These are phyloP conservation scores for Glaucomys volans DNA, from an alignment of 2,113 vertebrate species.

Conservation along the genomic window DNA sequence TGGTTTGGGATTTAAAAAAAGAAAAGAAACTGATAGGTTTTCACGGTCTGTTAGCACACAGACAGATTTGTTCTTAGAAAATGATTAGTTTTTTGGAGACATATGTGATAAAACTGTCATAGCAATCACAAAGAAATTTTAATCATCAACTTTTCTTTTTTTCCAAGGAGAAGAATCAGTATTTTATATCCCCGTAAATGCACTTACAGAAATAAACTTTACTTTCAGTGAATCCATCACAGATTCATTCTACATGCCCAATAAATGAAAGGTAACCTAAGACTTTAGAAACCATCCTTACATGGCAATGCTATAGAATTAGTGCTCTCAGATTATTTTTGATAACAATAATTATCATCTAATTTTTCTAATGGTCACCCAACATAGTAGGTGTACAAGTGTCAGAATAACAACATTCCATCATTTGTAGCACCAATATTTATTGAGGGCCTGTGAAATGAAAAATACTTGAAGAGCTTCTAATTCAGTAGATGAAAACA, in stretches of 20 bases:
- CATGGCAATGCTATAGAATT: neutral
- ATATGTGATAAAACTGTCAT: conserved; percentile 49
- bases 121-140: conserved; percentile 59
- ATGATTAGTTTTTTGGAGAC: conserved; percentile 49
- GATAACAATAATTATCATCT: conserved; percentile 12
- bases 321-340: conserved; percentile 10
- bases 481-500: neutral
- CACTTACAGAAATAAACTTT: conserved; percentile 5
- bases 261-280: neutral
- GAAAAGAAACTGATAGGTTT: conserved; percentile 65
- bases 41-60: conserved; percentile 69
- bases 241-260: neutral
- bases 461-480: neutral
- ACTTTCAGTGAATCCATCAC: neutral
- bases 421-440: conserved; percentile 6
- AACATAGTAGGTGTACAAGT: neutral
- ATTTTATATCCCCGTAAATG: conserved; percentile 43
- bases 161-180: conserved; percentile 21
- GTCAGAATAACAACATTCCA: neutral
- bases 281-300: neutral
- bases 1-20: conserved; percentile 42
- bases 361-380: conserved; percentile 17
- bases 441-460: neutral
- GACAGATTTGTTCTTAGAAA: conserved; percentile 63
- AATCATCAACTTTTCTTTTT: conserved; percentile 50